phyloP scores from a whole-genome alignment of 2,113 vertebrate species.

The Lophura nycthemera region DNA sequence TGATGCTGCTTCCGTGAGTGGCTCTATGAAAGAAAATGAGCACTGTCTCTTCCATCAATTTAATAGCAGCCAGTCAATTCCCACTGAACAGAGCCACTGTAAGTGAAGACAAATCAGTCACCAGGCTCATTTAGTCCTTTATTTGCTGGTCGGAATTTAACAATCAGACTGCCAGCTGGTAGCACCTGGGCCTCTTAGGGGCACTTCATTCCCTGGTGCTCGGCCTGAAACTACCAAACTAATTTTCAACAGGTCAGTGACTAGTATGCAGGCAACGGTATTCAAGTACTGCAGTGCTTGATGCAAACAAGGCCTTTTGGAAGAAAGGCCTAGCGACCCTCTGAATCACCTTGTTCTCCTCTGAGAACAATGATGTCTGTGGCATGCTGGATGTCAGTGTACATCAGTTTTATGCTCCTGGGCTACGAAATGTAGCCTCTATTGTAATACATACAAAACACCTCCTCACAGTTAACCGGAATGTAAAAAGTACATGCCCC shows the following conservation, averaged over 20 bases:
- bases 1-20: neutral
- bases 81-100: neutral
- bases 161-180: neutral
- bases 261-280: accelerated
- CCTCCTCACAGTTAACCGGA: neutral
- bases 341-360: neutral
- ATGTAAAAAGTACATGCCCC: neutral
- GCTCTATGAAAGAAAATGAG: neutral
- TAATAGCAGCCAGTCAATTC: neutral
- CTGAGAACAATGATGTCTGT: neutral
- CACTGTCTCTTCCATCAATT: neutral
- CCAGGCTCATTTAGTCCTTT: neutral
- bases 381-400: accelerated
- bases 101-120: neutral
- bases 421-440: neutral
- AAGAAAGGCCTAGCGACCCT: neutral
- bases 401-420: neutral
- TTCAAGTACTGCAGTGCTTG: neutral
- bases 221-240: neutral
- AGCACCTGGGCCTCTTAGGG: neutral
- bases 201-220: neutral
- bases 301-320: neutral
- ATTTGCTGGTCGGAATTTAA: neutral
- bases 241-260: neutral
- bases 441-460: neutral